Evolutionary conservation across 2,888 invertebrate genomes (phyloP).

Genomic region (Charanyca ferruginea): DNA sequence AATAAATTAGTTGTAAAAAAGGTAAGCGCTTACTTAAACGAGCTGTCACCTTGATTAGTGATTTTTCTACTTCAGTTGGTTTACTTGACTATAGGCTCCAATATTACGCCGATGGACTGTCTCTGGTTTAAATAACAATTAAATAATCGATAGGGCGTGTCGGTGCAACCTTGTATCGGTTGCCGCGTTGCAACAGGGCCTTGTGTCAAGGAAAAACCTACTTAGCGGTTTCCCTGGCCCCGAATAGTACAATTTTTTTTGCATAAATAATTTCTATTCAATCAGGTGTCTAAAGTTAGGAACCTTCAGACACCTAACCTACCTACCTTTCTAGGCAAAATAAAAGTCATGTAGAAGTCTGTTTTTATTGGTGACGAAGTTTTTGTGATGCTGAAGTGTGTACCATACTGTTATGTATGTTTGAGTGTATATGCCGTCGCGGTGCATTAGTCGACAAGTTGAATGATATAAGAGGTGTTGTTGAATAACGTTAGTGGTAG

Average conservation of each 20-base stretch:
- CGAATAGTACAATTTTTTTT: constrained; percentile 76
- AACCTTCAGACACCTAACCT: constrained; percentile 28
- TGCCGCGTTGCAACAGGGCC: constrained; percentile 89
- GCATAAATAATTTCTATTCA: constrained; percentile 67
- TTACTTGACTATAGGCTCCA: constrained; percentile 69
- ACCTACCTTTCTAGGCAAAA: constrained; percentile 28
- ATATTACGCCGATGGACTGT: constrained; percentile 76
- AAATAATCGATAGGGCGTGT: constrained; percentile 90
- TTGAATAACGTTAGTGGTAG: constrained; percentile 77
- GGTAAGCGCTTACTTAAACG: constrained; percentile 23
- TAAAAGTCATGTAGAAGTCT: constrained; percentile 18
- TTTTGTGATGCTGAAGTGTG: constrained; percentile 40
- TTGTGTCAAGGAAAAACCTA: constrained; percentile 90
- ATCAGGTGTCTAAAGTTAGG: constrained; percentile 23
- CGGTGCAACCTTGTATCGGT: constrained; percentile 88
- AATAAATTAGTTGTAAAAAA: constrained; percentile 15
- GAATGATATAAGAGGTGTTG: constrained; percentile 75
- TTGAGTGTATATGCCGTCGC: constrained; percentile 48
- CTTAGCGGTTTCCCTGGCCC: constrained; percentile 90
- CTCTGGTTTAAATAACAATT: constrained; percentile 88
- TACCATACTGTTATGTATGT: constrained; percentile 41
- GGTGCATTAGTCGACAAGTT: constrained; percentile 65
- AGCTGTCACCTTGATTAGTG: constrained; percentile 51
- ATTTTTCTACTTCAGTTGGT: constrained; percentile 66
- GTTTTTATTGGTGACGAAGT: constrained; percentile 17